Base-by-base conservation (phyloP, 37 sponge, comb jelly and placozoan genomes). In the Spongia lamella region DNA sequence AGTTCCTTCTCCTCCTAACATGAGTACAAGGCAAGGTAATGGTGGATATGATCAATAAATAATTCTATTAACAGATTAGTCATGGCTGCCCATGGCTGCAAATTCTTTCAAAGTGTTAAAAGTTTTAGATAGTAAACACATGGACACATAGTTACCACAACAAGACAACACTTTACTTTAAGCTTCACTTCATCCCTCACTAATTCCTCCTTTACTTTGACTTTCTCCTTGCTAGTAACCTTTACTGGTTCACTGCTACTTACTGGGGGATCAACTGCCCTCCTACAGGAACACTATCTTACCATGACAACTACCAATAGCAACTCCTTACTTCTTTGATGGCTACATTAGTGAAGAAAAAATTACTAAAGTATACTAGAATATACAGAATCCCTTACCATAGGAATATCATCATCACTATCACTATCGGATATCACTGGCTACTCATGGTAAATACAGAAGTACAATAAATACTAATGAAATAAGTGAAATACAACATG, bases 381-480 rank as follows among this genome's bases (percentile, higher is more conserved):
- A 27, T 32, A 60, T 9, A 14, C 13, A 60, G 0, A 3, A 1
- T 1, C 7, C 35, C 78, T 54, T 52, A 84, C 78, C 56, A 77
- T 20, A 38, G 71, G 72, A 26, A 60, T 74, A 29, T 58, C 75
- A 56, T 86, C 80, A 1, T 88, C 89, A 68, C 77, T 77, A 16
- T 88, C 89, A 26, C 76, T 75, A 20, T 88, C 89, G 5, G 78
- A 77, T n/a, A 82, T 82, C 68, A 88, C 77, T 16, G 84, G 89
- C 63, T 83, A 76, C 25, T 40, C 56, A 57, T 67, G 39, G 1
- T 19, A 19, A 61, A 38, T 6, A 53, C 1, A 2, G 7, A 68
- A 7, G 43, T 25, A 20, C 32, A 37, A 47, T 16, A 7, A 77
- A 63, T 17, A 30, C 64, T 30, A 30, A 29, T 34, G 35, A 30